phyloP scores from a whole-genome alignment of 2,113 vertebrate species.

The Psophia crepitans region DNA sequence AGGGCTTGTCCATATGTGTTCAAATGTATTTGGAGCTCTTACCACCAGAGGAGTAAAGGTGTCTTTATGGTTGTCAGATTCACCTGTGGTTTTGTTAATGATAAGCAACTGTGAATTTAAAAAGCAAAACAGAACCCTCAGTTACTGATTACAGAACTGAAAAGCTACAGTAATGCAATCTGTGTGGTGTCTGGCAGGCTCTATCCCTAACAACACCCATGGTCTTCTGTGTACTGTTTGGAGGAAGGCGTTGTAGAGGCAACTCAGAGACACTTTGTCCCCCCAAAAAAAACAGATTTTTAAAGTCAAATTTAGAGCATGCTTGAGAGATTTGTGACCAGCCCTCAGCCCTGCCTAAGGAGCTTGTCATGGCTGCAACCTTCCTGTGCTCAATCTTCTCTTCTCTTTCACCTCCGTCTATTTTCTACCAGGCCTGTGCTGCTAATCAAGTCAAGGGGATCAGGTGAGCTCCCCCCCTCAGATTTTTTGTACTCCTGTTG shows the following conservation, averaged over 20 bases:
- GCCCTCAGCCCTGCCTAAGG: too few species aligned
- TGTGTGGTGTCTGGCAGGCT: background rate
- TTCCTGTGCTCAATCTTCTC: background rate
- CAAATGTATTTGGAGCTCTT: background rate
- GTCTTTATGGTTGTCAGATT: background rate
- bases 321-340: background rate
- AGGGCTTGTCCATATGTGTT: background rate
- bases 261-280: background rate
- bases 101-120: background rate
- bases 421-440: background rate
- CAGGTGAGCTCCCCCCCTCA: background rate
- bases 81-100: background rate
- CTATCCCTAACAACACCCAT: too few species aligned
- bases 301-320: background rate
- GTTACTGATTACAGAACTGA: background rate
- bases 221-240: background rate
- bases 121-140: background rate
- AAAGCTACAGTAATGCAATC: background rate
- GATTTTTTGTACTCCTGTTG: background rate
- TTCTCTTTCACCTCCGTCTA: background rate
- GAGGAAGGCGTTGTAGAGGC: background rate
- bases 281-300: background rate
- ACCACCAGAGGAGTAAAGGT: background rate
- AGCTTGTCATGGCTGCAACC: background rate
- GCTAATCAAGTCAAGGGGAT: background rate